Evolutionary conservation across 2,797 vertebrate species (phyloP), one percentile per base, ranked within the genome.

Genomic region (Columba guinea): DNA sequence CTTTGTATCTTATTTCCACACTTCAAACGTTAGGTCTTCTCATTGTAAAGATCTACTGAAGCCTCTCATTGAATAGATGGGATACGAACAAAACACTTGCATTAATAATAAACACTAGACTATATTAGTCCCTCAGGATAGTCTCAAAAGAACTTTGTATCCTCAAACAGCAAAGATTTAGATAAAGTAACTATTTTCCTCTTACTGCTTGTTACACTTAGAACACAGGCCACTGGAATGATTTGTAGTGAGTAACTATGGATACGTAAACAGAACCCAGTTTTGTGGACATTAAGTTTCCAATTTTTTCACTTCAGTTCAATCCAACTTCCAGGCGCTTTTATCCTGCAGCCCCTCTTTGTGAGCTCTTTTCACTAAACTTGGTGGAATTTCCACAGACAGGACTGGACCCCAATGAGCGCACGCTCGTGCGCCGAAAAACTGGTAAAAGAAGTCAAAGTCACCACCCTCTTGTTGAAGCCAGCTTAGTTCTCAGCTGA

Each of bases 201-300:
- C 68, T 85, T 63, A 44, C 23, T 77, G 71, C 35, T 85, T 65
- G 11, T 63, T 79, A n/a, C 39, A 44, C 20, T 89, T 63, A 76
- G 44, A 85, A 80, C 27, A 48, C 26, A 39, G 28, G 26, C 84
- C 10, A 52, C 21, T 64, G 53, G 49, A 78, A 93, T 26, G 35
- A 86, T 35, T 34, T 1, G 6, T 52, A 86, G 24, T 1, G 3
- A 82, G 71, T 90, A 94, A 88, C 76, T 56, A 85, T 51, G 67
- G 73, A 84, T 44, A 95, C 16, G 4, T 26, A 88, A 94, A 90
- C 62, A 95, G 62, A 96, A 70, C 22, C 18, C 76, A 77, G 51
- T 63, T 60, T 77, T 49, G n/a, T 75, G 62, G 39, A 80, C 11
- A 28, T 52, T 53, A 73, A 87, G 41, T 67, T 95, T 91, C 69